Base-by-base conservation (phyloP, 2,797 vertebrate genomes). In the Nannoperca obscura region DNA sequence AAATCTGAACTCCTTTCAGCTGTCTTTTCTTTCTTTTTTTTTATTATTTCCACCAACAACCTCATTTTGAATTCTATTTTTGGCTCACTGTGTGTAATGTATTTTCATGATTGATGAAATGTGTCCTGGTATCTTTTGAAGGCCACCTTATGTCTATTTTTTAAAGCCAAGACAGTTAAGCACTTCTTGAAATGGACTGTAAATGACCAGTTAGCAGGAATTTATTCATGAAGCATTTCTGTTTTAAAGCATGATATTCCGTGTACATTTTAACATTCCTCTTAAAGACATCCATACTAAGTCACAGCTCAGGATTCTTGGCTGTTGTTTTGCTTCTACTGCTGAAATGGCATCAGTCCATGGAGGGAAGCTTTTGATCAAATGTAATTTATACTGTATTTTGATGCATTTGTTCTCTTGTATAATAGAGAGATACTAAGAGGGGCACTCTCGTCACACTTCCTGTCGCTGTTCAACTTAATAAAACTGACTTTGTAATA, bases 181-280 rank as follows among this genome's bases (percentile, higher is more conserved):
- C 80, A 68, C 81, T 50, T 53, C 66, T 49, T 24, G 46, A 61
- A 81, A 67, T 72, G 60, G 54, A 76, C 80, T 78, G 67, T 75
- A 78, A 85, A 82, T 79, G 74, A 83, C 72, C 55, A 40, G 24
- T 86, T 74, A 64, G 74, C 71, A 60, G 78, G 63, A 84, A 77
- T 67, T 53, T 72, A 69, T 95, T 94, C 94, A 93, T 95, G 91
- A 94, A 94, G 95, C 94, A 92, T 96, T 94, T 96, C 42, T 64
- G 32, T 82, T 32, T 32, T 46, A 93, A 94, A 96, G 96, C 96
- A 97, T 96, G 96, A 96, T 94, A 93, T 93, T 95, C 87, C 68
- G 80, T 96, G 95, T 97, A 95, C 95, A 96, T 96, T 95, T 97
- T 94, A 95, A 96, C 97, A 97, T 98, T 97, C 95, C 96, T 96